phyloP scores from a whole-genome alignment of 2,888 invertebrate genomes.

The Scaeva pyrastri region DNA sequence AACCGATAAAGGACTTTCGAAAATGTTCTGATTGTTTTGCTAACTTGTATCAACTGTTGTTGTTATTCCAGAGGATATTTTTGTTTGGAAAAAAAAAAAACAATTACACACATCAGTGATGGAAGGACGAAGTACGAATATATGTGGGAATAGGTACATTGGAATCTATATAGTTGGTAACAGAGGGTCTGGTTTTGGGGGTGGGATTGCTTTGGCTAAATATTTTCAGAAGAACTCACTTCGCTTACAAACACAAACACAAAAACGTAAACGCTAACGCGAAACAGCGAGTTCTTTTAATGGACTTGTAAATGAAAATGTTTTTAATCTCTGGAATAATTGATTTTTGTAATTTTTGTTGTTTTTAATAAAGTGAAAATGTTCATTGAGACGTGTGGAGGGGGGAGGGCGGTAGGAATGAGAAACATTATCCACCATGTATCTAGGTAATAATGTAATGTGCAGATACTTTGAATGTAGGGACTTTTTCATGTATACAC shows the following conservation, averaged over 20 bases:
- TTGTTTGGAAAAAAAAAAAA: neutral
- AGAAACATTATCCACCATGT: neutral
- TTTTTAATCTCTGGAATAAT: constrained; percentile 27
- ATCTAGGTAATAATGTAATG: too few relatives aligned
- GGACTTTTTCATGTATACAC: too few relatives aligned
- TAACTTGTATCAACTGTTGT: constrained; percentile 50
- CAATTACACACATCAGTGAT: neutral
- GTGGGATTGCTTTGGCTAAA: constrained; percentile 3
- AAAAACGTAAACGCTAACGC: neutral
- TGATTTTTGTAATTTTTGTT: constrained; percentile 38
- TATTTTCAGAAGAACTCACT: neutral
- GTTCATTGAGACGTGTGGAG: neutral
- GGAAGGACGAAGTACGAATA: neutral
- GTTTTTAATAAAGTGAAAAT: constrained; percentile 20
- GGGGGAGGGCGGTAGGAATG: too few relatives aligned
- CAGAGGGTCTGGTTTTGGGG: neutral
- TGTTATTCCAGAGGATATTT: neutral
- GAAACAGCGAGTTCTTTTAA: neutral
- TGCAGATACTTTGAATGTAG: too few relatives aligned
- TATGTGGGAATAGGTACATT: neutral
- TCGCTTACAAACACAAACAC: neutral
- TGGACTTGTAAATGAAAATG: constrained; percentile 41
- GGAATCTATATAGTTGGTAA: neutral
- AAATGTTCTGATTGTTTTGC: constrained; percentile 57
- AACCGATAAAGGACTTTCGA: constrained; percentile 37